These are phyloP conservation scores for Anarhynchus alexandrinus DNA, from an alignment of 2,113 vertebrate genomes.

Conservation along the genomic window DNA sequence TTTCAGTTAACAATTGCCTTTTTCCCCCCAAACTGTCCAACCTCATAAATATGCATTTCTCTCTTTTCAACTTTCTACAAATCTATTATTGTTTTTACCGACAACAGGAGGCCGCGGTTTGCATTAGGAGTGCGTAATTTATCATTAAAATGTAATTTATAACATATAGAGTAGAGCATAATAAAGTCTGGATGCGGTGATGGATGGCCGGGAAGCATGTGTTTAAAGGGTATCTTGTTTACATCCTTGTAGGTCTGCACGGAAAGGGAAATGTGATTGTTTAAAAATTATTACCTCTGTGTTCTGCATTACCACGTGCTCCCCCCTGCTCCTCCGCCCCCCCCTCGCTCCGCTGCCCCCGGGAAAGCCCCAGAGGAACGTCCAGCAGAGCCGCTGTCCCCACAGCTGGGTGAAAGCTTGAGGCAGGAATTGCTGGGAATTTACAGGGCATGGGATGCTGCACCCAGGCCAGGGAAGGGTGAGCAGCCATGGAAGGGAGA, in stretches of 20 bases:
- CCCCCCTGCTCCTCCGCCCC: neutral
- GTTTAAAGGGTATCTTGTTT: conserved; percentile 31
- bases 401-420: neutral
- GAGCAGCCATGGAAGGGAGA: neutral
- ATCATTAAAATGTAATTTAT: conserved; percentile 68
- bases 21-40: neutral
- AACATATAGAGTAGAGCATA: conserved; percentile 22
- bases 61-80: conserved; percentile 15
- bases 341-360: neutral
- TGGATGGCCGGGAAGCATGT: conserved; percentile 6
- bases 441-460: neutral
- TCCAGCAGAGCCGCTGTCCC: neutral
- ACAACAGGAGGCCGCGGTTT: conserved; percentile 7
- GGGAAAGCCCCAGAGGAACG: fast-evolving
- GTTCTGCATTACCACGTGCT: neutral
- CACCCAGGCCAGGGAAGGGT: neutral
- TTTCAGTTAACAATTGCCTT: conserved; percentile 32
- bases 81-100: conserved; percentile 59
- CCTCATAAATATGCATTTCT: conserved; percentile 67
- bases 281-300: neutral
- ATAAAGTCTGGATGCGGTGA: conserved; percentile 45
- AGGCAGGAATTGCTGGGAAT: neutral
- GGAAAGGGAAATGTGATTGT: neutral
- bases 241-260: neutral
- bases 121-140: conserved; percentile 41